Evolutionary conservation across 2,888 invertebrate genomes (phyloP), one percentile per base, ranked within the genome.

Genomic region (Osmoderma eremita): DNA sequence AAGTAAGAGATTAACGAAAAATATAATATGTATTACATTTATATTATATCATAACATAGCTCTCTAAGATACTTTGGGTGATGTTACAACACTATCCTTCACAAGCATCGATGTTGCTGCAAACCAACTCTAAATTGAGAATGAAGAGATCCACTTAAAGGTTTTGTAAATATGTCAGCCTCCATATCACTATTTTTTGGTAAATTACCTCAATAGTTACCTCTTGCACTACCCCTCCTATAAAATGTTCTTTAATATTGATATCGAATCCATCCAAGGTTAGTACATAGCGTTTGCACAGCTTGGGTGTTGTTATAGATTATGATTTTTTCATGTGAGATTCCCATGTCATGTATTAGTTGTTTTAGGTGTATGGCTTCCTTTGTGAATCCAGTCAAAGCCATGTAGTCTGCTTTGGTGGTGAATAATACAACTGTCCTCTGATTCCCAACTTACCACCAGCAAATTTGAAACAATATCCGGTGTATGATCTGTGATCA

Each of bases 401-500:
- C 17, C 45, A 45, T 45, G 17, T 45, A 5, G 3, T 5, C 1
- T 17, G 45, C 45, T 45, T 45, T 17, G 4, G 45, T 8, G 15
- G 45, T 45, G 13, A 17, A 45, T 6, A 45, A 6, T 36, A 10
- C 10, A 36, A 13, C 45, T n/a, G 45, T 45, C 6, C 45, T 45
- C 8, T 45, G 45, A 8, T 45, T 45, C 13, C 17, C 17, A 3
- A 17, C 13, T 45, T 45, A 13, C 15, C 45, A 45, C 68, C 67
- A 30, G 20, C 18, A 8, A 67, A 61, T 12, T 49, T 69, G 38
- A 73, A 75, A 48, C 24, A 20, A 49, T 71, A 74, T 0, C 76
- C 73, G 2, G 73, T 68, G 20, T 66, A 73, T 0, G 74, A 76
- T 38, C 63, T 68, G 48, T 75, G 41, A 54, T 72, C 71, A 1